phyloP scores from a whole-genome alignment of 2,113 vertebrate species.

The Labrus mixtus region DNA sequence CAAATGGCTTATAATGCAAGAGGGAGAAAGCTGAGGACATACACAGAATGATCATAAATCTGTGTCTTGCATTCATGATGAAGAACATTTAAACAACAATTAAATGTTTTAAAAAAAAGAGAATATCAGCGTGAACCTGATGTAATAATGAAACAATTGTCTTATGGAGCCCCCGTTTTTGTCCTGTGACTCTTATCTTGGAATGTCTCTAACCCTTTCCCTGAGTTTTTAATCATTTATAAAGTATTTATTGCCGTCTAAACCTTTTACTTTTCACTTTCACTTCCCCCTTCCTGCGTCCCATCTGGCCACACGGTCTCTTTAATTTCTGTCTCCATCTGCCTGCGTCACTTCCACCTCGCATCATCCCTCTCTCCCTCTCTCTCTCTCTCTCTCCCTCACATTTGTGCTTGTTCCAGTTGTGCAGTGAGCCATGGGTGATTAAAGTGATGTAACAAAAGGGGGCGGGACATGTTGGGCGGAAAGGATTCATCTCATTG shows the following conservation, averaged over 20 bases:
- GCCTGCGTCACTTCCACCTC: constrained; percentile 24
- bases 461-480: constrained; percentile 48
- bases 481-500: constrained; percentile 55
- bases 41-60: neutral
- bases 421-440: constrained; percentile 70
- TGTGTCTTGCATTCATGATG: neutral
- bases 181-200: too few relatives aligned
- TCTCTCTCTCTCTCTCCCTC: constrained; percentile 33
- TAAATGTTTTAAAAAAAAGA: neutral
- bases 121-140: neutral
- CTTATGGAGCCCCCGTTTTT: too few relatives aligned
- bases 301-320: constrained; percentile 12
- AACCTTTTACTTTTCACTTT: constrained; percentile 16
- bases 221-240: constrained; percentile 2
- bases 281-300: constrained; percentile 4
- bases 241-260: neutral
- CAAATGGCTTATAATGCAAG: neutral
- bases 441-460: constrained; percentile 75
- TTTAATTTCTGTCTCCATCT: constrained; percentile 43
- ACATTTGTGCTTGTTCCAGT: constrained; percentile 64
- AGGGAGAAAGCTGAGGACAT: neutral
- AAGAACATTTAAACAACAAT: neutral
- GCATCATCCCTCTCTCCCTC: constrained; percentile 8
- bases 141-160: neutral
- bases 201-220: neutral